Evolutionary conservation across 2,113 vertebrate genomes (phyloP), one percentile per base, ranked within the genome.

Genomic region (Balaeniceps rex): DNA sequence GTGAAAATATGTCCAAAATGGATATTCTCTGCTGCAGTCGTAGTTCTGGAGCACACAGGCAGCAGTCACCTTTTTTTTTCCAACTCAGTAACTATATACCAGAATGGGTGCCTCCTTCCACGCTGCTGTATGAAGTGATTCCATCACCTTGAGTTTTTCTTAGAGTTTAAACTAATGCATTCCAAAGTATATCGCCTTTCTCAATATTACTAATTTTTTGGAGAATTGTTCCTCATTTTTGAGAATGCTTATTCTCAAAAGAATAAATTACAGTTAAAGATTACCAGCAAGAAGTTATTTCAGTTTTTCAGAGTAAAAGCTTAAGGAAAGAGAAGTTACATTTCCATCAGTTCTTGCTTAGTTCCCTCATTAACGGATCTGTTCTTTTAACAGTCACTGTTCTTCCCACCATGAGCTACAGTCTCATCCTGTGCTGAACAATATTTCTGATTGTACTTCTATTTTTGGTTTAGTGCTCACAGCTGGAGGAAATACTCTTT

Each of bases 321-420:
- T 68, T 77, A 68, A 60, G 58, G 72, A 63, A 93, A 70, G 46
- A 83, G 7, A 63, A 81, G 17, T 68, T 79, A 19, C 12, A 16
- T 82, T 95, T 92, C 81, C 64, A 88, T 94, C 80, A 94, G 58
- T 92, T 97, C 54, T 96, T 95, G 64, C 63, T 72, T 87, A 93
- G 51, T 95, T 91, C 69, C 84, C 74, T 93, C 89, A 77, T 44
- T 71, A 93, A 75, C 52, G 70, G 57, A 76, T 83, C 24, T 82
- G 51, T 69, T 36, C 54, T 80, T 88, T 88, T 69, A 88, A 54
- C 33, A 69, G 70, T 88, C 76, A 44, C 16, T 2, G 4, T 88
- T 90, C 23, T 79, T 83, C 83, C 51, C 38, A 81, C 68, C 60
- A 6, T 76, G 74, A 92, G 34, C 51, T 81, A 6, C 25, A 46